A percentile compares a stretch with the other conserved stretches of the same genome.
Evolutionary conservation across 2,113 vertebrate species (phyloP).

Genomic region (Trochalopteron elliotii): DNA sequence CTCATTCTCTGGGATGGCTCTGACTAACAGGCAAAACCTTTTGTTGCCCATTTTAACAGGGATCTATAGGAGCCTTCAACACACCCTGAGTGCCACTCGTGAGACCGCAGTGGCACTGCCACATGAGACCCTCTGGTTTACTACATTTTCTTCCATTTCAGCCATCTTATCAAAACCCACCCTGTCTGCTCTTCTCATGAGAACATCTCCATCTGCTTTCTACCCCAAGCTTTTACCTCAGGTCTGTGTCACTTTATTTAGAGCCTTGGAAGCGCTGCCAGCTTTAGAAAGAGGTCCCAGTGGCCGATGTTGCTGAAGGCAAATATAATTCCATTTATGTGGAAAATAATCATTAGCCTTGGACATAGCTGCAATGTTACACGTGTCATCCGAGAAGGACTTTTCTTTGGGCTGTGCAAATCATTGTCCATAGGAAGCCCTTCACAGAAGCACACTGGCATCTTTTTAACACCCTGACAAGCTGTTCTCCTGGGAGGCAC

Average conservation of each 20-base stretch:
- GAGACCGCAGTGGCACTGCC: not conserved
- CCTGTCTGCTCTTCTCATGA: not conserved
- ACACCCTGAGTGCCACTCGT: not conserved
- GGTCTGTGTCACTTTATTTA: not conserved
- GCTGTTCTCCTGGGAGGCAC: not conserved
- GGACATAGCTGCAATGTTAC: not conserved
- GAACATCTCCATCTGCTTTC: not conserved
- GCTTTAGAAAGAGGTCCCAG: not conserved
- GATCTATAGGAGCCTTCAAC: not conserved
- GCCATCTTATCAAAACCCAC: not conserved
- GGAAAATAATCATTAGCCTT: conserved; percentile 7
- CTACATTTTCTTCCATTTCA: not conserved
- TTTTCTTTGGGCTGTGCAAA: not conserved
- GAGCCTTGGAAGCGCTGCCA: not conserved
- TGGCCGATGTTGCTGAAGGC: not conserved
- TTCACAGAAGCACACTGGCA: conserved; percentile 1
- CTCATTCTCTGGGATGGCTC: not conserved
- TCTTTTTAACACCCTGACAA: conserved; percentile 32
- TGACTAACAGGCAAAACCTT: not conserved
- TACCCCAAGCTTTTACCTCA: not conserved
- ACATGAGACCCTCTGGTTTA: not conserved
- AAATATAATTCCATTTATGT: conserved; percentile 3
- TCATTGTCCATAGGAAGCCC: conserved; percentile 2
- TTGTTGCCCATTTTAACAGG: not conserved
- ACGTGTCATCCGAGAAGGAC: not conserved